A percentile compares a stretch with the other conserved stretches of the same genome.
Conservation (phyloP, 2,797 vertebrate genomes). For the Austrolebias charrua region DNA sequence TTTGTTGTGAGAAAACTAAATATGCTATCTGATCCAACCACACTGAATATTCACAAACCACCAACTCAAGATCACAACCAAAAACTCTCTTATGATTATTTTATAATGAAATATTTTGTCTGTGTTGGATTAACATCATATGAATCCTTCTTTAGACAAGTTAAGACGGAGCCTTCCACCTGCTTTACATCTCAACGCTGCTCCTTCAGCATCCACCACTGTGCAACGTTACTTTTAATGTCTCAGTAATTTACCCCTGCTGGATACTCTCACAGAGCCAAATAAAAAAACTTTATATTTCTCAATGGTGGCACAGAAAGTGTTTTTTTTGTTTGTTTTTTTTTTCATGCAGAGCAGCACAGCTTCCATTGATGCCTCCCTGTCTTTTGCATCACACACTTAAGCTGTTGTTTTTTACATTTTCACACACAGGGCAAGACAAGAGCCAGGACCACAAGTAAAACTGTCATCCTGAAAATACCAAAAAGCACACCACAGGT, state of each 20-base stretch:
- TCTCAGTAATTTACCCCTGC: not conserved
- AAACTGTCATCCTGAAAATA: conserved; percentile 32
- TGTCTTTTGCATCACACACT: conserved; percentile 35
- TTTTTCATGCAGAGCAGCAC: conserved; percentile 14
- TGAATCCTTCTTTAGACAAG: not conserved
- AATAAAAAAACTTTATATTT: not conserved
- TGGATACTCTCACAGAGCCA: not conserved
- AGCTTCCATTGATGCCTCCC: conserved; percentile 9
- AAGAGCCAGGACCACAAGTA: not conserved
- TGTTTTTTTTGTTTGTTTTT: too few relatives aligned
- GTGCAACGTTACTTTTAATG: not conserved
- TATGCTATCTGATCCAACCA: too few relatives aligned
- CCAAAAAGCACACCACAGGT: conserved; percentile 22
- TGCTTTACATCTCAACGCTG: not conserved
- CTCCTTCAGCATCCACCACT: not conserved
- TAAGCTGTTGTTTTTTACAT: conserved; percentile 18
- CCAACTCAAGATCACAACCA: too few relatives aligned
- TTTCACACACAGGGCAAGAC: conserved; percentile 22
- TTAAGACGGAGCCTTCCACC: not conserved
- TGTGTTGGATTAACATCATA: too few relatives aligned
- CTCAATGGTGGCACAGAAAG: not conserved
- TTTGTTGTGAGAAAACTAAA: too few relatives aligned
- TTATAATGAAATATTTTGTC: too few relatives aligned
- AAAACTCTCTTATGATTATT: too few relatives aligned
- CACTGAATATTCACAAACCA: too few relatives aligned